phyloP scores from a whole-genome alignment of 2,888 invertebrate genomes.

The Drosophila lacicola region DNA sequence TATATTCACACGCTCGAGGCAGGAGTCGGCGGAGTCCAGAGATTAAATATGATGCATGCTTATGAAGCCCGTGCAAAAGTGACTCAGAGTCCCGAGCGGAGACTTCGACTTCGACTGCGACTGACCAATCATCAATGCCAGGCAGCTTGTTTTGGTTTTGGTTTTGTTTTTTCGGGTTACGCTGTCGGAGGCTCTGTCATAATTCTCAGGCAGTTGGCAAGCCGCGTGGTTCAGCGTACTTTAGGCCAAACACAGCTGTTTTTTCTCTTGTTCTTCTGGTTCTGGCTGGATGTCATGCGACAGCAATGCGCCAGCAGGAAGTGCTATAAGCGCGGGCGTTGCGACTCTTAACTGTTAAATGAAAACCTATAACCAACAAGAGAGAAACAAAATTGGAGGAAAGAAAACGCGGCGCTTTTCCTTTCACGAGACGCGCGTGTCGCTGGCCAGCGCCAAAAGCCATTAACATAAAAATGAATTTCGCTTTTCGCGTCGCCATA shows the following conservation, averaged over 20 bases:
- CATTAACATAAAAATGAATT: slow-evolving; percentile 79
- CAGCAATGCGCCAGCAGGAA: slow-evolving; percentile 67
- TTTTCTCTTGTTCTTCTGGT: slow-evolving; percentile 39
- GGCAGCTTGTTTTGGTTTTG: slow-evolving; percentile 7
- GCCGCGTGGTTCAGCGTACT: slow-evolving; percentile 44
- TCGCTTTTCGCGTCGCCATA: slow-evolving; percentile 69
- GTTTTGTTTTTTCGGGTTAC: neutral
- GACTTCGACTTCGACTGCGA: neutral
- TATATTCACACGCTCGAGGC: slow-evolving; percentile 64
- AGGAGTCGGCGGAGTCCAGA: slow-evolving; percentile 13
- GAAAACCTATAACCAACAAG: slow-evolving; percentile 39
- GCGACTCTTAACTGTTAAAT: slow-evolving; percentile 45
- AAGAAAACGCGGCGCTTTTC: slow-evolving; percentile 60
- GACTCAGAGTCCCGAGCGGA: slow-evolving; percentile 32
- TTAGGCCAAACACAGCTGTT: slow-evolving; percentile 31
- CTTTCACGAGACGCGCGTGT: slow-evolving; percentile 73
- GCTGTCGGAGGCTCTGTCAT: slow-evolving; percentile 20
- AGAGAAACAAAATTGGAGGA: slow-evolving; percentile 2
- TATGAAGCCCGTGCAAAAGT: slow-evolving; percentile 12
- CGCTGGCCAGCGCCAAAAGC: slow-evolving; percentile 67
- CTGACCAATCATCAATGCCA: slow-evolving; percentile 33
- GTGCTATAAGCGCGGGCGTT: slow-evolving; percentile 36
- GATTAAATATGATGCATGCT: slow-evolving; percentile 59
- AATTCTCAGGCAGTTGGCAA: slow-evolving; percentile 27
- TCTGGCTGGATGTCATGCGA: slow-evolving; percentile 50